Evolutionary conservation across 2,797 vertebrate genomes (phyloP).

Genomic region (Enoplosus armatus): DNA sequence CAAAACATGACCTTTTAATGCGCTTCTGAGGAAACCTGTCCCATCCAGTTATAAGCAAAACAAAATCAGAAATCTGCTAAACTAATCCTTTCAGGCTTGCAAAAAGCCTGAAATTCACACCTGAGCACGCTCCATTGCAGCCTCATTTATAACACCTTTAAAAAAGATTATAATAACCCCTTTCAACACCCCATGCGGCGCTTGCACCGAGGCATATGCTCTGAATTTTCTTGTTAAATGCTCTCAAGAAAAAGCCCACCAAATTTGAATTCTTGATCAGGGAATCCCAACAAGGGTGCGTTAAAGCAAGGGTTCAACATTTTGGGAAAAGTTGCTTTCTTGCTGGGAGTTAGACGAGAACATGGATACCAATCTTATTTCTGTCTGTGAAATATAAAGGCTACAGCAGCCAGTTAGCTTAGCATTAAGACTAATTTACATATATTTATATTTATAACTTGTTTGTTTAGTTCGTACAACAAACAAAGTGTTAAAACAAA

Average conservation of each 20-base stretch:
- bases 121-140: constrained; percentile 48
- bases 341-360: neutral
- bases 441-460: neutral
- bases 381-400: neutral
- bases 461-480: neutral
- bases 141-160: constrained; percentile 53
- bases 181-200: constrained; percentile 21
- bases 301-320: neutral
- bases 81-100: constrained; percentile 42
- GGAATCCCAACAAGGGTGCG: neutral
- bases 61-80: constrained; percentile 53
- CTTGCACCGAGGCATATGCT: neutral
- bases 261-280: neutral
- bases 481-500: neutral
- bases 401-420: neutral
- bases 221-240: constrained; percentile 8
- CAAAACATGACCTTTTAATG: constrained; percentile 49
- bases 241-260: constrained; percentile 18
- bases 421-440: neutral
- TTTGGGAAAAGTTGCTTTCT: neutral
- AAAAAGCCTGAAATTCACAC: constrained; percentile 65
- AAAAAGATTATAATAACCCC: constrained; percentile 52
- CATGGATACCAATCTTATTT: neutral
- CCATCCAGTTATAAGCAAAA: constrained; percentile 42
- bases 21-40: constrained; percentile 49